Conservation (phyloP, 2,888 invertebrate genomes). For the Eilema depressum region DNA sequence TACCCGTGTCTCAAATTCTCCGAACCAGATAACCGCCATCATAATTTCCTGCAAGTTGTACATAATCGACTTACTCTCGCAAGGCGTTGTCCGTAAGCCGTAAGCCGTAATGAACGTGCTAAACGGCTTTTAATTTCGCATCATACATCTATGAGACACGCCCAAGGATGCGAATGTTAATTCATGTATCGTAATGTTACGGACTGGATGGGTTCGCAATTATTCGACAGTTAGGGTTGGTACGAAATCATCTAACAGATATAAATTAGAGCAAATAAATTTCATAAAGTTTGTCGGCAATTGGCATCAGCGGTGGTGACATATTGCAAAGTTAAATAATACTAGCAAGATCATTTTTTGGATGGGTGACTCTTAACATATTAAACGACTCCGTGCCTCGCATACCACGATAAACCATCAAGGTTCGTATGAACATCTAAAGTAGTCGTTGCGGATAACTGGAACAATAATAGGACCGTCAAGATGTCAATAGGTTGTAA, state of each 20-base stretch:
- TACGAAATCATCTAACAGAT: neutral
- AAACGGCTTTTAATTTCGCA: constrained; percentile 53
- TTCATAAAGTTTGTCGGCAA: too few species aligned
- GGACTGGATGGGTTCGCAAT: constrained; percentile 31
- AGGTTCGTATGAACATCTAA: too few species aligned
- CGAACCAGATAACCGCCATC: neutral
- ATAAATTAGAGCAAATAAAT: neutral
- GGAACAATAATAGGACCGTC: too few species aligned
- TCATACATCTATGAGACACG: constrained; percentile 50
- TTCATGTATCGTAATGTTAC: constrained; percentile 33
- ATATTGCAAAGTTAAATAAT: too few species aligned
- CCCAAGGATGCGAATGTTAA: constrained; percentile 44
- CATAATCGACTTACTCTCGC: constrained; percentile 15
- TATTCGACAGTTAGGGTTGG: constrained; percentile 36
- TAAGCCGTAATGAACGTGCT: constrained; percentile 42
- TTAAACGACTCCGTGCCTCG: too few species aligned
- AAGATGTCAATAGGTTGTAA: too few species aligned
- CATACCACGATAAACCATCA: too few species aligned
- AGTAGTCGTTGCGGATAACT: too few species aligned
- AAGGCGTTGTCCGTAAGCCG: constrained; percentile 2
- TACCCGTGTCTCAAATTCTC: neutral
- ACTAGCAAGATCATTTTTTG: too few species aligned
- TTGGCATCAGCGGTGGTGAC: too few species aligned
- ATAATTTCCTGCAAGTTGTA: neutral
- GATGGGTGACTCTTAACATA: too few species aligned